Conservation (phyloP, 2,113 vertebrate genomes). For the Athene cunicularia region DNA sequence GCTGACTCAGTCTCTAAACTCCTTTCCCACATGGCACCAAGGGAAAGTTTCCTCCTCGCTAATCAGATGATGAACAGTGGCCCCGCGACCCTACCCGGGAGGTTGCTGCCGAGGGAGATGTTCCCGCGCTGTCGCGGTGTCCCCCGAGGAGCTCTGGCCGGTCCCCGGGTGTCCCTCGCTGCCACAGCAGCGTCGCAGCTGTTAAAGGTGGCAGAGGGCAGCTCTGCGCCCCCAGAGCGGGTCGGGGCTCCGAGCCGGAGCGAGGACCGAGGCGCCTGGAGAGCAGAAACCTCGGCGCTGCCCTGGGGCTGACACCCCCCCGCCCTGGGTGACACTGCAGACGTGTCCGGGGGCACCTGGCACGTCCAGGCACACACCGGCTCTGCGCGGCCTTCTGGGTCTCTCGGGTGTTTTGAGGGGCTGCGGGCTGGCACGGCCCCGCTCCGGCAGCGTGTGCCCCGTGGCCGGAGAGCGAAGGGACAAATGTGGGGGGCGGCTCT, state of each 20-base stretch:
- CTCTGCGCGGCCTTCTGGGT: not conserved
- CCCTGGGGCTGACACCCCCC: not conserved
- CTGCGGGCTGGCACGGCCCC: not conserved
- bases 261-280: not conserved
- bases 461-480: not conserved
- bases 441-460: fast-evolving
- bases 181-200: not conserved
- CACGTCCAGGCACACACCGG: no score
- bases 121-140: not conserved
- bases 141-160: not conserved
- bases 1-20: not conserved
- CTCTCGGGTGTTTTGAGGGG: not conserved
- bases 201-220: not conserved
- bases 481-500: fast-evolving
- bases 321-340: not conserved
- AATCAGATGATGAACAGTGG: not conserved
- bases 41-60: not conserved
- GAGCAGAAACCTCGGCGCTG: not conserved
- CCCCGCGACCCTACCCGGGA: not conserved
- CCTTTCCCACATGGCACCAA: not conserved
- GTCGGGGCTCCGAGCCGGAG: not conserved
- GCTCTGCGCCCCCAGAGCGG: not conserved
- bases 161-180: not conserved
- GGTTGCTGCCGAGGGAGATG: not conserved
- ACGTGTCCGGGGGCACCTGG: not conserved